Conservation (phyloP, 2,113 vertebrate species). For the Trogon melanurus region DNA sequence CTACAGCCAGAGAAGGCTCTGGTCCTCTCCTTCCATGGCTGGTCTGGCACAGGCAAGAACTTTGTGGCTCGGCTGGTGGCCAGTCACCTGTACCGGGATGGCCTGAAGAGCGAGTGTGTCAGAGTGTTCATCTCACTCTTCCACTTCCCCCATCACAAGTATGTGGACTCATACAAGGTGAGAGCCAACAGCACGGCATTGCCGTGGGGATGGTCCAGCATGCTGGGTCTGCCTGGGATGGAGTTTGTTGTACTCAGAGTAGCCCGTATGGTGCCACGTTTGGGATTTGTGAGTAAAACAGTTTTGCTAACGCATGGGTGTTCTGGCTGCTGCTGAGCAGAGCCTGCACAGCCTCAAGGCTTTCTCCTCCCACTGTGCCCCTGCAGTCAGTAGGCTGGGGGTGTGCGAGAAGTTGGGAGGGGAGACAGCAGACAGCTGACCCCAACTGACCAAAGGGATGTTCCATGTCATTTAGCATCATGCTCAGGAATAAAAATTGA, state of each 20-base stretch:
- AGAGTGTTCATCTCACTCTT: constrained; percentile 87
- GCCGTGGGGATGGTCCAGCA: fast-evolving
- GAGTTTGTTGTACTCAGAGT: fast-evolving
- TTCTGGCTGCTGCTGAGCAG: background rate
- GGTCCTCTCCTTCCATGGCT: constrained; percentile 93
- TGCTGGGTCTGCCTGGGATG: background rate
- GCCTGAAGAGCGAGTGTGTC: constrained; percentile 89
- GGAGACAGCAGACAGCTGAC: too few species aligned
- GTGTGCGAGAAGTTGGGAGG: background rate
- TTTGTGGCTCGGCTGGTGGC: constrained; percentile 89
- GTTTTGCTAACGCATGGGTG: fast-evolving
- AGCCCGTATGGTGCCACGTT: fast-evolving
- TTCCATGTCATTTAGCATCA: fast-evolving
- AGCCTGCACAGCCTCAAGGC: background rate
- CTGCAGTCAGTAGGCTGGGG: too few species aligned
- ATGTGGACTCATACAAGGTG: constrained; percentile 91
- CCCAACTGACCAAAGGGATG: background rate
- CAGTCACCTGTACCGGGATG: constrained; percentile 88
- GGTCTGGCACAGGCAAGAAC: constrained; percentile 97
- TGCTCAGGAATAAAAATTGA: background rate
- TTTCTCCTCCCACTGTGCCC: background rate
- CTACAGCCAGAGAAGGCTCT: constrained; percentile 82
- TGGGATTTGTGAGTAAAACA: background rate
- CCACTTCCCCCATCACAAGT: constrained; percentile 88
- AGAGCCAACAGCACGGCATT: background rate